Evolutionary conservation across 2,797 vertebrate genomes (phyloP).

Genomic region (Phaenicophaeus curvirostris): DNA sequence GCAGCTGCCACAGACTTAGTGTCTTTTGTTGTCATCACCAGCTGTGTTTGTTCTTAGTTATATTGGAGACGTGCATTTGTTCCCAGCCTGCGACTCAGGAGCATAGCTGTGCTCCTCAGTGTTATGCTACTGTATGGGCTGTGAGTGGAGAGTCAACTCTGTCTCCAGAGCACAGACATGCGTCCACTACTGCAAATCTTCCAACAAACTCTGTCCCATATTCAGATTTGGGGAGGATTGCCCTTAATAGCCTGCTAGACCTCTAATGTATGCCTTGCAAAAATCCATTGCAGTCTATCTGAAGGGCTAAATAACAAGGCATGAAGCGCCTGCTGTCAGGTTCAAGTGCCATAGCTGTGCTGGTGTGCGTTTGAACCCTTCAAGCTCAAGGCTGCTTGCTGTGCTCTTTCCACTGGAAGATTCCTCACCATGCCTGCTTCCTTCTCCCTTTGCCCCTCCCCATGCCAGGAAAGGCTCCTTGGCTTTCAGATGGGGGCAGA

Average conservation of each 20-base stretch:
- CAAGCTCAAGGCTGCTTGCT: neutral
- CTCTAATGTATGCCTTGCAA: neutral
- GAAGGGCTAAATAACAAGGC: neutral
- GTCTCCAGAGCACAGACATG: neutral
- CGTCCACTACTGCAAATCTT: neutral
- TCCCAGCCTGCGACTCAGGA: neutral
- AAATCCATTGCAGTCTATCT: neutral
- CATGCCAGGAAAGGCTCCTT: neutral
- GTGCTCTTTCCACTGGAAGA: neutral
- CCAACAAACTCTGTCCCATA: neutral
- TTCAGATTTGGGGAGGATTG: neutral
- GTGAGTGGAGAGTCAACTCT: neutral
- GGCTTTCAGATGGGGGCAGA: conserved; percentile 28
- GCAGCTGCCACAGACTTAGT: neutral
- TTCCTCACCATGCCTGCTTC: neutral
- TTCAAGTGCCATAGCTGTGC: neutral
- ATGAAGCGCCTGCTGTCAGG: neutral
- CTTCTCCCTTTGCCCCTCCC: neutral
- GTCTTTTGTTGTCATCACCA: neutral
- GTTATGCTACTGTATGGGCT: neutral
- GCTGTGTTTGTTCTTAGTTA: neutral
- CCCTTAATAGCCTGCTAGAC: neutral
- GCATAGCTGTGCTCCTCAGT: neutral
- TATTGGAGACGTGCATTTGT: neutral
- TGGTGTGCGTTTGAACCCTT: neutral